Base-by-base conservation (phyloP, 2,797 vertebrate species). In the Aplochiton taeniatus region DNA sequence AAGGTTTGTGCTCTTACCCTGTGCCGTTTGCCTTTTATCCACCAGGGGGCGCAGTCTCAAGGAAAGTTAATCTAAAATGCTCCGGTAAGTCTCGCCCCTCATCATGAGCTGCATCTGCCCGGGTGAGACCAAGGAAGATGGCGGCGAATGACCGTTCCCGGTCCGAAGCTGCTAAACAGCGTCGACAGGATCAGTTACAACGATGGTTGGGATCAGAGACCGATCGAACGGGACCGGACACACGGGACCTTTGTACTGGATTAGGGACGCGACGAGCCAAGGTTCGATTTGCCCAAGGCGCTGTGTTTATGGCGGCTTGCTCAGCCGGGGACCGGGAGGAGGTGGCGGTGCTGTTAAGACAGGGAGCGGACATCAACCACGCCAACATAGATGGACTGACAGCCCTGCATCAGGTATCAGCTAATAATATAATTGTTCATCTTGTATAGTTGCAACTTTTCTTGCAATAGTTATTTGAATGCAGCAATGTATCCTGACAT, bases 281-380 rank as follows among this genome's bases (percentile, higher is more conserved):
- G 68, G 94, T 95, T 47, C 91, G 92, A 45, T 95, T 95, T 84
- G 91, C 91, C 9, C 93, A 94, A 61, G 94, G 94, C 58, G 94
- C 94, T 0, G 94, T 94, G 84, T 95, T 95, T 65, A 94, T 95
- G 94, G 94, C 94, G 69, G 92, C 93, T 68, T 95, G 94, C 82
- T 94, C 93, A 72, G 91, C 93, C 78, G 94, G 93, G 63, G 94
- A 95, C 89, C 90, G 77, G 81, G 94, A 94, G 64, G 94, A 95
- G 91, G 93, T 95, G 68, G 88, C 91, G 17, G 87, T 81, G 48
- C 86, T 95, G 58, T 89, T 95, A 69, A 82, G 89, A 9, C 92
- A 93, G 81, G 94, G 94, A 85, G 94, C 93, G 49, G 91, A 93
- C 74, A 94, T 94, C 86, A 94, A 94, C 87, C 90, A 93, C 83